phyloP scores from a whole-genome alignment of 1,140 invertebrate genomes.

The Oppia nitens region DNA sequence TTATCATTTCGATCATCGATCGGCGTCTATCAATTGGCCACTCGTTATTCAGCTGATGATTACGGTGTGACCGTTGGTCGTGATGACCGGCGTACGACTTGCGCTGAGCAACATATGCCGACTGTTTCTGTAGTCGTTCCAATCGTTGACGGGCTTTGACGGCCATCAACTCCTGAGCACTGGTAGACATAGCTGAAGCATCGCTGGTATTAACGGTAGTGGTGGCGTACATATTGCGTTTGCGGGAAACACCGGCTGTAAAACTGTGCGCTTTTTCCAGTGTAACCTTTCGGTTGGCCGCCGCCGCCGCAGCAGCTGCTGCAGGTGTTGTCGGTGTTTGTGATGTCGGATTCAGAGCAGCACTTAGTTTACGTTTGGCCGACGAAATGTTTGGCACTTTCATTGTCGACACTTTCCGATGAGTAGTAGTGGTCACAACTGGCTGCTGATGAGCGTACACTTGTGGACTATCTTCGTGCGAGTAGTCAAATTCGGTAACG shows the following conservation, averaged over 20 bases:
- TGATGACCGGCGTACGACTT: neutral
- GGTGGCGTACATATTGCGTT: neutral
- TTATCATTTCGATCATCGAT: constrained; percentile 8
- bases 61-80: neutral
- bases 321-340: neutral
- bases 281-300: neutral
- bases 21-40: neutral
- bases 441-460: no score
- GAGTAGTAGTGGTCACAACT: neutral
- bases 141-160: constrained; percentile 1
- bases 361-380: neutral
- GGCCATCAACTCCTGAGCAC: neutral
- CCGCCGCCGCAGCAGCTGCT: neutral
- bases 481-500: constrained; percentile 41
- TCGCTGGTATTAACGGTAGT: neutral
- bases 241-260: neutral
- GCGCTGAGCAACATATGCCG: neutral
- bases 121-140: constrained; percentile 8
- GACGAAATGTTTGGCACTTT: neutral
- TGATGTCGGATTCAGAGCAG: neutral
- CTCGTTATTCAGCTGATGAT: neutral
- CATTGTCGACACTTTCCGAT: neutral
- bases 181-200: neutral
- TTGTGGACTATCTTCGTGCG: constrained; percentile 36
- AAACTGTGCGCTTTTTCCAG: constrained; percentile 12